Conservation (phyloP, 2,797 vertebrate genomes). For the Sciurus vulgaris region DNA sequence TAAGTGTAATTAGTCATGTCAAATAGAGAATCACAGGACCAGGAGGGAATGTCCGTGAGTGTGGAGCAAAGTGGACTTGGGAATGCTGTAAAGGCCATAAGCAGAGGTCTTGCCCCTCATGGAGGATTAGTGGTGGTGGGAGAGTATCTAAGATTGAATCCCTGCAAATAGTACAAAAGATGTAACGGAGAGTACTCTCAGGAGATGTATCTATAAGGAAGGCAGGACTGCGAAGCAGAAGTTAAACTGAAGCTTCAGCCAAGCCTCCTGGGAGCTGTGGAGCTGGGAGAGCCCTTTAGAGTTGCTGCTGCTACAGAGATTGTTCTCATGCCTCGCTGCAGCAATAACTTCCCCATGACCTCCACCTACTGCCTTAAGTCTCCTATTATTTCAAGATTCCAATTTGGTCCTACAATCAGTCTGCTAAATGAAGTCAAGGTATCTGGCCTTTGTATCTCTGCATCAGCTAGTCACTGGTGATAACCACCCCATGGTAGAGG, state of each 20-base stretch:
- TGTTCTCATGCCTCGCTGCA: neutral
- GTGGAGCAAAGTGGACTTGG: rapidly evolving
- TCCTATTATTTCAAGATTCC: neutral
- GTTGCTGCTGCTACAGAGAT: too few relatives aligned
- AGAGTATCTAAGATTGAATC: neutral
- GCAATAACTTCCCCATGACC: neutral
- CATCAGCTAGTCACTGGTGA: neutral
- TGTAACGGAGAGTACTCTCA: neutral
- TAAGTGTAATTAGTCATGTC: neutral
- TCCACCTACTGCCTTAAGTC: neutral
- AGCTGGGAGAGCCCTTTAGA: neutral
- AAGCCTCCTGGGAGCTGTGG: neutral
- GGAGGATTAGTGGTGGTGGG: neutral
- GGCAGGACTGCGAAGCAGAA: neutral
- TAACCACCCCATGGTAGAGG: neutral
- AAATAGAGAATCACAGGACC: neutral
- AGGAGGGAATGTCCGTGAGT: neutral
- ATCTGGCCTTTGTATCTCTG: neutral
- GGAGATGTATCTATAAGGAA: neutral
- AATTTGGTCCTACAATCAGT: neutral
- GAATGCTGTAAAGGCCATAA: neutral
- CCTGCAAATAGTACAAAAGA: neutral
- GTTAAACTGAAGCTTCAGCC: neutral
- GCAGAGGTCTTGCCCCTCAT: neutral
- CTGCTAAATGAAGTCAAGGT: neutral